These are phyloP conservation scores for Cremastinae sp. DNA, from an alignment of 2,888 invertebrate species.

Conservation along the genomic window DNA sequence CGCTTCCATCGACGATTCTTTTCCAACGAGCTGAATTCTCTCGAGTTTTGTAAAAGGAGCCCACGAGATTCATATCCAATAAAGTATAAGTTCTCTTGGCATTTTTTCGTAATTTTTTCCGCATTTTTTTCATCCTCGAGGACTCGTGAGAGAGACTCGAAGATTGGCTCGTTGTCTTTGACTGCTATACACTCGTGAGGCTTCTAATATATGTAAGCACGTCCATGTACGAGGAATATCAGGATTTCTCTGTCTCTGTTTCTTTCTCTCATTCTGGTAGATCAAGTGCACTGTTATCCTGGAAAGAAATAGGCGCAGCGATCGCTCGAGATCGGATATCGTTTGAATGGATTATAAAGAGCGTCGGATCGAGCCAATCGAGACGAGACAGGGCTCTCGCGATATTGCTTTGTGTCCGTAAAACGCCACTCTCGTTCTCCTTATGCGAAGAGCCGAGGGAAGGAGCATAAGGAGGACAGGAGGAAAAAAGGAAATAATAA, in stretches of 20 bases:
- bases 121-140: neutral
- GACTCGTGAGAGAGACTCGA: no score
- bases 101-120: neutral
- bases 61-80: conserved; percentile 43
- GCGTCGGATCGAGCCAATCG: conserved; percentile 7
- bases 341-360: conserved; percentile 13
- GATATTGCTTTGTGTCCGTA: conserved; percentile 36
- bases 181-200: conserved; percentile 1
- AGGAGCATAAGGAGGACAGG: no score
- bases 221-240: conserved; percentile 18
- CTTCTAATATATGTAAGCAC: conserved; percentile 4
- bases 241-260: conserved; percentile 8
- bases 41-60: neutral
- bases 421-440: neutral
- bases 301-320: conserved; percentile 21
- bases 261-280: neutral
- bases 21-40: neutral
- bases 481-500: conserved; percentile 8
- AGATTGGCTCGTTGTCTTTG: neutral
- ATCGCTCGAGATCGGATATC: conserved; percentile 39
- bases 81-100: conserved; percentile 10
- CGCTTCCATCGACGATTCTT: neutral
- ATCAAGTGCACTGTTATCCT: conserved; percentile 29
- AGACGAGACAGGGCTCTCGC: conserved; percentile 12
- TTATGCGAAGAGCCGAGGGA: no score